Conservation (phyloP, 1,140 invertebrate genomes). For the Frieseomelitta varia region DNA sequence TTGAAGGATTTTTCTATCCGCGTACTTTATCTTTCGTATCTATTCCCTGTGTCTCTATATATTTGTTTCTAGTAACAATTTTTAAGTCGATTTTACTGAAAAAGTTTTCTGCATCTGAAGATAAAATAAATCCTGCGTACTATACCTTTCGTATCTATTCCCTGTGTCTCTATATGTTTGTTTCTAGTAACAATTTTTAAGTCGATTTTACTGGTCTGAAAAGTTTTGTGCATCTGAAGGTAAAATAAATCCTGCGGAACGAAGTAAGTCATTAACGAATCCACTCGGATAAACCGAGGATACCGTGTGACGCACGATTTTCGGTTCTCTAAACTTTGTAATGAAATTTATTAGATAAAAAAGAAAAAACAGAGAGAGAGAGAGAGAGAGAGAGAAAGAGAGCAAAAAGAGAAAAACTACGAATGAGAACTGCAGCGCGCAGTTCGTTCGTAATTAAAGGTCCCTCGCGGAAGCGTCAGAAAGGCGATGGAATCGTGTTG, state of each 20-base stretch:
- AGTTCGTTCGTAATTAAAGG: constrained; percentile 44
- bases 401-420: too few species aligned
- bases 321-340: too few species aligned
- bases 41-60: neutral
- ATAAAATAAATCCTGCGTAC: neutral
- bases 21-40: neutral
- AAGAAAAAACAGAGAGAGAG: neutral
- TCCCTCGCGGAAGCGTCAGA: constrained; percentile 12
- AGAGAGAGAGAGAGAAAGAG: neutral
- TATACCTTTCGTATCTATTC: neutral
- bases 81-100: neutral
- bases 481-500: constrained; percentile 30
- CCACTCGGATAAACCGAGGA: too few species aligned
- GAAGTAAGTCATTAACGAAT: too few species aligned
- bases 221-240: too few species aligned
- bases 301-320: too few species aligned
- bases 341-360: neutral
- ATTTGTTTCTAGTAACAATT: neutral
- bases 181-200: neutral
- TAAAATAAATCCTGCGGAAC: neutral
- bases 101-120: too few species aligned
- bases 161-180: neutral
- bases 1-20: neutral
- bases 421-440: neutral
- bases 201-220: neutral